These are phyloP conservation scores for Euphonia xanthogaster DNA, from an alignment of 2,797 vertebrate genomes.

Conservation along the genomic window DNA sequence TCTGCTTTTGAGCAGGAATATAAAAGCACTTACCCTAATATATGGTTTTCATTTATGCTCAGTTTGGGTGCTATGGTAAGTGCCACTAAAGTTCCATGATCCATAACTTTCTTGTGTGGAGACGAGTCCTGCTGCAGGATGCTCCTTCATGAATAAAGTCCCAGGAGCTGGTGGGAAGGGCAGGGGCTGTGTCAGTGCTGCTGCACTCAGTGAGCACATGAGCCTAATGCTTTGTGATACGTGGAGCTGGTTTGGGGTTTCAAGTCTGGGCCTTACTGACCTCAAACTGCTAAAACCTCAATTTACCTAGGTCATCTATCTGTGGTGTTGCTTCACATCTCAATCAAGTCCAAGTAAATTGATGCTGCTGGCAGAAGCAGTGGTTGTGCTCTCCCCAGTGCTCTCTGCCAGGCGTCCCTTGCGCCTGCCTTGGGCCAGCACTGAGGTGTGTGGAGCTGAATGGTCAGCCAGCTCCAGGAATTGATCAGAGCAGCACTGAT, in stretches of 20 bases:
- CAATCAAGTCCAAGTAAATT: background rate
- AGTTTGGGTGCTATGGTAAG: background rate
- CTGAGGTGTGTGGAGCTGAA: background rate
- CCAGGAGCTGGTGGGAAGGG: background rate
- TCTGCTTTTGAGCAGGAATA: background rate
- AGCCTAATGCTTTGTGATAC: conserved; percentile 48
- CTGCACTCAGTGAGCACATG: background rate
- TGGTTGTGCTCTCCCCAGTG: background rate
- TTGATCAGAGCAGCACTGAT: background rate
- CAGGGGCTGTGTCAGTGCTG: background rate
- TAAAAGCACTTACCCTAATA: background rate
- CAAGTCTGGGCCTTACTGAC: background rate
- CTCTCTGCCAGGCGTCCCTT: background rate
- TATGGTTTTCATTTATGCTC: background rate
- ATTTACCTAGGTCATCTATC: background rate
- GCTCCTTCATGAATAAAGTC: background rate
- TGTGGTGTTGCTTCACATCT: background rate
- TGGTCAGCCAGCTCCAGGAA: background rate
- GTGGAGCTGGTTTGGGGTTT: background rate
- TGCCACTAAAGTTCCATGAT: background rate
- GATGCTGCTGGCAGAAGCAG: background rate
- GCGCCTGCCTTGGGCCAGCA: background rate
- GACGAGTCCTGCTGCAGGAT: background rate
- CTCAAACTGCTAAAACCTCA: conserved; percentile 32
- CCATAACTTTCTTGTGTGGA: background rate